phyloP scores from a whole-genome alignment of 1,140 invertebrate genomes.

The Ylistrum balloti region DNA sequence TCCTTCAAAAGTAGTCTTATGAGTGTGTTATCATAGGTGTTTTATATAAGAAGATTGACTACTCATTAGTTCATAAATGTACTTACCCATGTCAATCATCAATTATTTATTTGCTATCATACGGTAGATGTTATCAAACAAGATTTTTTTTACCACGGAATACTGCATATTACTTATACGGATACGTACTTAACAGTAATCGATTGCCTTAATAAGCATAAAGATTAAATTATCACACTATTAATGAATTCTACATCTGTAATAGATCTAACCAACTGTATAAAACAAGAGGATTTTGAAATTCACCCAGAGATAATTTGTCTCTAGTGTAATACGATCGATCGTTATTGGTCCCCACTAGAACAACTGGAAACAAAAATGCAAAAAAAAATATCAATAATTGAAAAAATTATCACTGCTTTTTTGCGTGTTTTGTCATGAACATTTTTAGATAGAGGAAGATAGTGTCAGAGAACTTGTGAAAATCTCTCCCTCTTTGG shows the following conservation, averaged over 20 bases:
- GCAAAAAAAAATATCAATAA: constrained; percentile 35
- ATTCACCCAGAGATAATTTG: background rate
- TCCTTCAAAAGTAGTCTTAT: no score
- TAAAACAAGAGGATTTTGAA: background rate
- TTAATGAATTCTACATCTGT: background rate
- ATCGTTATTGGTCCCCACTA: background rate
- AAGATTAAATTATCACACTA: background rate
- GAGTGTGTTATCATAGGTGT: no score
- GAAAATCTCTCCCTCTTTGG: constrained; percentile 17
- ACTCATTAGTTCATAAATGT: no score
- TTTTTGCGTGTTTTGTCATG: constrained; percentile 28
- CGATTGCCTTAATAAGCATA: background rate
- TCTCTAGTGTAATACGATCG: constrained; percentile 13
- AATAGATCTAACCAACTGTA: background rate
- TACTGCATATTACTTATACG: background rate
- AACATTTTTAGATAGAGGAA: constrained; percentile 34
- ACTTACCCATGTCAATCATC: no score
- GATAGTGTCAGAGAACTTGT: constrained; percentile 25
- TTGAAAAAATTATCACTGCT: constrained; percentile 29
- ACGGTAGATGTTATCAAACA: no score
- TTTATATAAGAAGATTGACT: no score
- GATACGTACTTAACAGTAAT: background rate
- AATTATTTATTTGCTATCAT: no score
- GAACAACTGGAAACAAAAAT: constrained; percentile 12
- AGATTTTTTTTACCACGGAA: no score